Conservation (phyloP, 1,140 invertebrate genomes). For the Pristionchus pacificus region DNA sequence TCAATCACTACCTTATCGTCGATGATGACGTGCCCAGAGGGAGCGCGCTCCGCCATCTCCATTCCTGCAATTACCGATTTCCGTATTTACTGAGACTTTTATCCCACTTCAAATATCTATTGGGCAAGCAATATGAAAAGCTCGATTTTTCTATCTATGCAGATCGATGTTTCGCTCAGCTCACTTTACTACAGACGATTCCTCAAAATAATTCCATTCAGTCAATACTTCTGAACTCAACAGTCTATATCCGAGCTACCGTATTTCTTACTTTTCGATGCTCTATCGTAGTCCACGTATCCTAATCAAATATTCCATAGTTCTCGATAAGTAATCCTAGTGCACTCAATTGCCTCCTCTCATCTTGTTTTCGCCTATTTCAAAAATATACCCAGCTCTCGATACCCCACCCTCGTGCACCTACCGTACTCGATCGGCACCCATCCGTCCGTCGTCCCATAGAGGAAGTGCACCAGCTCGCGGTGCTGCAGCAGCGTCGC, state of each 20-base stretch:
- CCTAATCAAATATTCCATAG: too few species aligned
- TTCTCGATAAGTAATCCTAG: too few species aligned
- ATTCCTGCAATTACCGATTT: conserved; percentile 10
- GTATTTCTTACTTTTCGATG: background rate
- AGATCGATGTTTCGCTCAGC: background rate
- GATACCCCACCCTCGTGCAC: background rate
- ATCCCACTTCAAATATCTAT: background rate
- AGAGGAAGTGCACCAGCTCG: conserved; percentile 31
- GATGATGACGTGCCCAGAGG: conserved; percentile 25
- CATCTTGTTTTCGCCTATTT: too few species aligned
- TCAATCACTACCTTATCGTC: too few species aligned
- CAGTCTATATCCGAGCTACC: background rate
- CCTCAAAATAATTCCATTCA: background rate
- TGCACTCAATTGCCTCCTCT: too few species aligned
- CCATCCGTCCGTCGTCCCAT: conserved; percentile 38
- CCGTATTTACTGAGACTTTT: background rate
- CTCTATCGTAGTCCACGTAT: too few species aligned
- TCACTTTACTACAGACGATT: background rate
- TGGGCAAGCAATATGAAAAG: background rate
- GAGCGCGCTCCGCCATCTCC: conserved; percentile 20
- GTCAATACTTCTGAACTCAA: background rate
- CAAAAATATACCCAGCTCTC: too few species aligned
- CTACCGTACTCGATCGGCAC: conserved; percentile 30
- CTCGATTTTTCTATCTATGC: background rate
- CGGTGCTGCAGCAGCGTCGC: conserved; percentile 14